phyloP scores from a whole-genome alignment of 2,113 vertebrate genomes.

The Daboia siamensis region DNA sequence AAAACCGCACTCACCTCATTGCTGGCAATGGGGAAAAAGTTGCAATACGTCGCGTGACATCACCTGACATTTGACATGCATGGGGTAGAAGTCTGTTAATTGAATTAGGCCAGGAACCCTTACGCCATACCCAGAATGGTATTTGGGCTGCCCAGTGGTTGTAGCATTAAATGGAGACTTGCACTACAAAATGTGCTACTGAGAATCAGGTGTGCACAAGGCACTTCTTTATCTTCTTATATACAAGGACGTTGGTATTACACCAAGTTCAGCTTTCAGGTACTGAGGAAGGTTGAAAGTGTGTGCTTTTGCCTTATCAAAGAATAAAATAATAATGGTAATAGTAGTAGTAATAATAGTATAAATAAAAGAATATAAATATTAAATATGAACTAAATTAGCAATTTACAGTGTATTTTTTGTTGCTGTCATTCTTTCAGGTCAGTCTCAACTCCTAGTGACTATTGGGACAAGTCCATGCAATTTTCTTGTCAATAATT shows the following conservation, averaged over 20 bases:
- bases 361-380: too few relatives aligned
- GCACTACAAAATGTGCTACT: neutral
- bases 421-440: neutral
- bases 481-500: neutral
- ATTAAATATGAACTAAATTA: neutral
- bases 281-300: neutral
- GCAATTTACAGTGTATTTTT: neutral
- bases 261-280: neutral
- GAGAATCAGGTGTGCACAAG: too few relatives aligned
- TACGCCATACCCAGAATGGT: neutral
- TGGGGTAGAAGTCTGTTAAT: neutral
- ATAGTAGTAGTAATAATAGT: neutral
- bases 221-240: neutral
- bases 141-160: neutral
- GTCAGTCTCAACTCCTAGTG: neutral
- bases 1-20: too few relatives aligned
- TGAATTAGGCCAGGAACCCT: neutral
- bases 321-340: neutral
- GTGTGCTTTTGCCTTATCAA: neutral
- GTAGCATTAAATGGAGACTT: neutral
- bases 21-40: too few relatives aligned
- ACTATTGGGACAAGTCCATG: neutral
- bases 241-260: neutral
- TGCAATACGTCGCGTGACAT: fast-evolving
- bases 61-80: too few relatives aligned